These are phyloP conservation scores for Ptychoptera albimana DNA, from an alignment of 2,888 invertebrate genomes.

Conservation along the genomic window DNA sequence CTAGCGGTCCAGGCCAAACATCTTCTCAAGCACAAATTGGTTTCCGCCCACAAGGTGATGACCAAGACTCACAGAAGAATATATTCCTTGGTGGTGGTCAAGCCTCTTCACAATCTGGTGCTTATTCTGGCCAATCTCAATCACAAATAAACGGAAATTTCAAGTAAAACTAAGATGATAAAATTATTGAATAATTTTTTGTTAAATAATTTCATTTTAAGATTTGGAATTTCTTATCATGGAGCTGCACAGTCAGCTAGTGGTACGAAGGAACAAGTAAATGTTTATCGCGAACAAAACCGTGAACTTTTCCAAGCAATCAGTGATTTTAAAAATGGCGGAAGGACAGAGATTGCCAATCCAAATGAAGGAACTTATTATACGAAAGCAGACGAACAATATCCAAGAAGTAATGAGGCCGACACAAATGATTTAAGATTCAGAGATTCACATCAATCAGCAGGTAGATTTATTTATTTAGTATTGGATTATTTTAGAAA, in stretches of 20 bases:
- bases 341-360: not conserved
- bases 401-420: constrained; percentile 2
- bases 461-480: constrained; percentile 2
- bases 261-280: constrained; percentile 42
- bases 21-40: constrained; percentile 82
- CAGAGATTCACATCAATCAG: constrained; percentile 3
- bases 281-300: constrained; percentile 46
- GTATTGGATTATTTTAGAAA: not conserved
- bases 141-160: constrained; percentile 70
- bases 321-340: constrained; percentile 13
- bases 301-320: constrained; percentile 50
- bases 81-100: constrained; percentile 62
- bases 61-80: constrained; percentile 27
- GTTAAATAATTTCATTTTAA: constrained; percentile 14
- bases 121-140: constrained; percentile 61
- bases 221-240: constrained; percentile 57
- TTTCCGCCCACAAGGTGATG: constrained; percentile 54
- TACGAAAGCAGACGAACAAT: constrained; percentile 3
- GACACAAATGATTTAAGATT: constrained; percentile 7
- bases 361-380: constrained; percentile 2
- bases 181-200: no score
- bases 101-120: constrained; percentile 62
- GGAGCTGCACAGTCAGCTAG: constrained; percentile 74
- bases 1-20: constrained; percentile 67
- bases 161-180: constrained; percentile 16